Base-by-base conservation (phyloP, 23 tunicate genomes). In the Aplidium turbinatum region DNA sequence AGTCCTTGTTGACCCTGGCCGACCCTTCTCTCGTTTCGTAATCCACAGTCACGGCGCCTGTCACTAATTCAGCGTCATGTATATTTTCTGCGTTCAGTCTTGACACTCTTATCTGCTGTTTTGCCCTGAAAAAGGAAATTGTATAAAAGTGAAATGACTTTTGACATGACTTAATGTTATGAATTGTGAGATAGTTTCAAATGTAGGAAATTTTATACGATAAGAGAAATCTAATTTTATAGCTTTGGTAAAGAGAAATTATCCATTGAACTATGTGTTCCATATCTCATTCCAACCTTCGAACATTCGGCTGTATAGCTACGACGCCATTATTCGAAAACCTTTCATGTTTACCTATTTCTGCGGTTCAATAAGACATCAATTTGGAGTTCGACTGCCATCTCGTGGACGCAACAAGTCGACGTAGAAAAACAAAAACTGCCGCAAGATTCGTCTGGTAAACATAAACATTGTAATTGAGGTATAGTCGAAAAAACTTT, bases 21-120 rank as follows among this genome's bases (percentile, higher is more conserved):
- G 91, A 58, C 4, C 83, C 91, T 60, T 85, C 91, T 60, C 91
- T 69, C 4, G 91, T 85, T 68, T 85, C 91, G 34, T 68, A 85
- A 4, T 85, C 91, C 33, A 85, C 83, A 0, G 83, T 38, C 9
- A 85, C 39, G 1, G 47, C 78, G 4, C 82, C 90, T 5, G 57
- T 33, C 31, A 76, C 62, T 33, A 74, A 36, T 28, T 83, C 31
- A 6, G 67, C 35, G 33, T 63, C 72, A 42, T 50, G 68, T 27
- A 50, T 67, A 4, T 76, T 76, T 28, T 78, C 73, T 16, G 21
- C 65, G 34, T 57, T 67, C 26, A 52, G 50, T 31, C 65, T 66
- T 3, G 84, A 54, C 18, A 78, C 53, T 0, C 33, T 2, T 13
- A 54, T 42, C 0, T 66, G 67, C n/a, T 65, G 76, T 21, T 47